phyloP scores from a whole-genome alignment of 2,888 invertebrate species.

The Lasius platythorax region DNA sequence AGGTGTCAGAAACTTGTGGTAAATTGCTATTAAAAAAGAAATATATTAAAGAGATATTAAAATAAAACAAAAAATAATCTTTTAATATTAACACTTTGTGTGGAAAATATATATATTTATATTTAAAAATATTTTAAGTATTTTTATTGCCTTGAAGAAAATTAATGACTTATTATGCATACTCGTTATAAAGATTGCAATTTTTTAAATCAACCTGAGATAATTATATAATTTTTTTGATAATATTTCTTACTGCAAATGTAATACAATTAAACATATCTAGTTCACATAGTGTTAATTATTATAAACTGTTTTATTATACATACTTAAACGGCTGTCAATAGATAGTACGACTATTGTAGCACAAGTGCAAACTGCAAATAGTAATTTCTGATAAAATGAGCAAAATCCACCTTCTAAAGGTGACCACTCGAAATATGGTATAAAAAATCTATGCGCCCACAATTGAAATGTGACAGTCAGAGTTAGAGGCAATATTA shows the following conservation, averaged over 20 bases:
- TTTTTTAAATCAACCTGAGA: not conserved
- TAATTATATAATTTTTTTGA: not conserved
- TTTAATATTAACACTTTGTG: not conserved
- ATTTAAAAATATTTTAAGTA: not conserved
- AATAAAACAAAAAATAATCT: not conserved
- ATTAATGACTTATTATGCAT: not conserved
- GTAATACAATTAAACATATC: not conserved
- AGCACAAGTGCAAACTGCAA: not conserved
- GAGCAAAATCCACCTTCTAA: not conserved
- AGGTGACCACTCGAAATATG: not conserved
- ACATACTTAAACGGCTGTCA: not conserved
- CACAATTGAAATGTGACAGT: not conserved
- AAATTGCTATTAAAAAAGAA: not conserved
- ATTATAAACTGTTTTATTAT: not conserved
- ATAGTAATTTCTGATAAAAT: not conserved
- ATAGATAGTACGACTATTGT: not conserved
- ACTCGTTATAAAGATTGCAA: not conserved
- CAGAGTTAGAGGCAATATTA: not conserved
- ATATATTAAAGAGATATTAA: not conserved
- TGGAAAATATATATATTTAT: not conserved
- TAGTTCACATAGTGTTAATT: not conserved
- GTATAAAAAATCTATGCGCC: not conserved
- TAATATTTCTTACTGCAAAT: not conserved
- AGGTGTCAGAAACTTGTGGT: not conserved
- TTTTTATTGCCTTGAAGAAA: not conserved